Evolutionary conservation across 2,888 invertebrate species (phyloP).

Genomic region (Parthenolecanium corni): DNA sequence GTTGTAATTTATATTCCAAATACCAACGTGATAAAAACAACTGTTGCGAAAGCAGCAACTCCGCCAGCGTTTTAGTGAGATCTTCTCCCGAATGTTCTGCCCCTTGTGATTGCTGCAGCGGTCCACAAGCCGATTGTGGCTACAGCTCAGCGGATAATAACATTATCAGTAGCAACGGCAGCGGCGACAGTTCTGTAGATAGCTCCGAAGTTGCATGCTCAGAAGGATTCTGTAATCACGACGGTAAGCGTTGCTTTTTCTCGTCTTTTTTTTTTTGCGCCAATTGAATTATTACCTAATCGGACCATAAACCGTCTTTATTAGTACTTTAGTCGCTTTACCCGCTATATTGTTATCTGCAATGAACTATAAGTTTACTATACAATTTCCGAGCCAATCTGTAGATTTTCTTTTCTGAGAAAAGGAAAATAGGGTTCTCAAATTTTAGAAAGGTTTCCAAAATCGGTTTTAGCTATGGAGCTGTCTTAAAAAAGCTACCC

Average conservation of each 20-base stretch:
- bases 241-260: conserved; percentile 39
- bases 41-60: conserved; percentile 21
- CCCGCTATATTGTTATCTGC: no score
- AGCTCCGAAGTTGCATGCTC: conserved; percentile 83
- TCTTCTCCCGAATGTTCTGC: not conserved
- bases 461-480: no score
- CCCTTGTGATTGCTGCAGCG: conserved; percentile 29
- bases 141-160: conserved; percentile 31
- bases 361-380: no score
- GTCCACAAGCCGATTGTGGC: conserved; percentile 28
- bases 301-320: no score
- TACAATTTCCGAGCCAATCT: no score
- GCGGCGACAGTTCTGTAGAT: conserved; percentile 60
- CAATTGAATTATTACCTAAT: not conserved
- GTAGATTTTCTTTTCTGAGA: no score
- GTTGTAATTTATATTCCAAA: conserved; percentile 18
- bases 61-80: conserved; percentile 1
- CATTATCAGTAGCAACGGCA: conserved; percentile 37
- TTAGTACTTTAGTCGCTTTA: no score
- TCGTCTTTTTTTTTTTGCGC: not conserved
- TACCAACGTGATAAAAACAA: conserved; percentile 26
- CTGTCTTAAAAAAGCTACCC: no score
- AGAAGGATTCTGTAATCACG: conserved; percentile 75
- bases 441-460: no score
- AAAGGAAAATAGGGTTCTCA: no score